These are phyloP conservation scores for Drosophila rubida DNA, from an alignment of 2,888 invertebrate species.

Conservation along the genomic window DNA sequence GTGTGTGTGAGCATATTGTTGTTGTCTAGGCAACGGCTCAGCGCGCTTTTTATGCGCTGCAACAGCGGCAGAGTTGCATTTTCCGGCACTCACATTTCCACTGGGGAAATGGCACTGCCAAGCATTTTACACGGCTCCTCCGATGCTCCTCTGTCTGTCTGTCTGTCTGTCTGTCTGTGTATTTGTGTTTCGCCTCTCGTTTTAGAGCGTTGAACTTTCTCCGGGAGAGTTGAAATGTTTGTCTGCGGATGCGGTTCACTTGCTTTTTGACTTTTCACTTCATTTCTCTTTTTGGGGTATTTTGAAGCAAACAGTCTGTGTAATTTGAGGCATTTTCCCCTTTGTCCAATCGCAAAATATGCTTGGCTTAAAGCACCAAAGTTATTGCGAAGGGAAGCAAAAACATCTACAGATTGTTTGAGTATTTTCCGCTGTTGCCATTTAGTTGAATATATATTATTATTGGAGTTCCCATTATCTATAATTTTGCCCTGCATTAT, in stretches of 20 bases:
- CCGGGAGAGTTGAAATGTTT: slow-evolving; percentile 17
- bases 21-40: slow-evolving; percentile 63
- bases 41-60: slow-evolving; percentile 39
- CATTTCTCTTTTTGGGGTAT: slow-evolving; percentile 31
- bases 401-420: too few species aligned
- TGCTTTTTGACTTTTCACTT: slow-evolving; percentile 31
- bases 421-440: not conserved
- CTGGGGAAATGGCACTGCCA: slow-evolving; percentile 53
- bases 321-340: slow-evolving; percentile 45
- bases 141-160: slow-evolving; percentile 30
- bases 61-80: slow-evolving; percentile 58
- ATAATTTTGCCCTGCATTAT: slow-evolving; percentile 2
- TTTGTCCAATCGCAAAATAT: slow-evolving; percentile 40
- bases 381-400: too few species aligned
- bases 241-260: slow-evolving; percentile 49
- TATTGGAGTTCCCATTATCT: not conserved
- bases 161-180: slow-evolving; percentile 1
- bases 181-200: slow-evolving; percentile 28
- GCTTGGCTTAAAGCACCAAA: slow-evolving; percentile 9
- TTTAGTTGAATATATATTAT: not conserved
- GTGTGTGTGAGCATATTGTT: slow-evolving; percentile 5
- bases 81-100: slow-evolving; percentile 66
- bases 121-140: slow-evolving; percentile 56
- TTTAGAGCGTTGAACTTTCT: slow-evolving; percentile 59
- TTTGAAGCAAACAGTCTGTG: slow-evolving; percentile 42